Percentiles rank a stretch among this genome's conserved stretches.
These are phyloP conservation scores for Mythimna lalbum DNA, from an alignment of 2,888 invertebrate genomes.

Conservation along the genomic window DNA sequence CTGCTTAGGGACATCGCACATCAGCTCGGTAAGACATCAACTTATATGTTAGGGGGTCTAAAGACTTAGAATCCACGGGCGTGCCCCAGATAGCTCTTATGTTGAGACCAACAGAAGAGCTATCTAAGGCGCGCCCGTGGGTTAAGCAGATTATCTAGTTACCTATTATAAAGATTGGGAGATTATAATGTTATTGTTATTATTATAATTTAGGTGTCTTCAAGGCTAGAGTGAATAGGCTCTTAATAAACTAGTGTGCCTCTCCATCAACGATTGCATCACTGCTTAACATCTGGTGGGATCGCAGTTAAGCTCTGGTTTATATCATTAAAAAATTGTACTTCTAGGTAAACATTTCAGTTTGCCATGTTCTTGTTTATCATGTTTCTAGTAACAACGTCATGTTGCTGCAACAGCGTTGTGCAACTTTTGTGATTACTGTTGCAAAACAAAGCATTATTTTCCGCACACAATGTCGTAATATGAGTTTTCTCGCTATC, in stretches of 20 bases:
- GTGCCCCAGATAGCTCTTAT: too few species aligned
- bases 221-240: too few species aligned
- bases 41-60: background rate
- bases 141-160: background rate
- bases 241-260: too few species aligned
- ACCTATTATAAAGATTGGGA: too few species aligned
- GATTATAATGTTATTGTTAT: too few species aligned
- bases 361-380: background rate
- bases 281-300: too few species aligned
- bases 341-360: background rate
- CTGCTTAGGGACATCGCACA: constrained; percentile 96
- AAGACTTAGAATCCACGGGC: too few species aligned
- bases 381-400: background rate
- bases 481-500: constrained; percentile 25
- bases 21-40: constrained; percentile 92
- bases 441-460: background rate
- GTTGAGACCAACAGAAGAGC: background rate
- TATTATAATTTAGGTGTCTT: too few species aligned
- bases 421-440: background rate
- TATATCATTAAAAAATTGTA: background rate
- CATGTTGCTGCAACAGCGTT: background rate
- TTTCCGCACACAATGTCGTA: background rate
- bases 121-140: background rate
- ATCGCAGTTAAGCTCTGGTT: too few species aligned
- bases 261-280: too few species aligned